These are phyloP conservation scores for Tenodera sinensis DNA, from an alignment of 2,888 invertebrate species.

Conservation along the genomic window DNA sequence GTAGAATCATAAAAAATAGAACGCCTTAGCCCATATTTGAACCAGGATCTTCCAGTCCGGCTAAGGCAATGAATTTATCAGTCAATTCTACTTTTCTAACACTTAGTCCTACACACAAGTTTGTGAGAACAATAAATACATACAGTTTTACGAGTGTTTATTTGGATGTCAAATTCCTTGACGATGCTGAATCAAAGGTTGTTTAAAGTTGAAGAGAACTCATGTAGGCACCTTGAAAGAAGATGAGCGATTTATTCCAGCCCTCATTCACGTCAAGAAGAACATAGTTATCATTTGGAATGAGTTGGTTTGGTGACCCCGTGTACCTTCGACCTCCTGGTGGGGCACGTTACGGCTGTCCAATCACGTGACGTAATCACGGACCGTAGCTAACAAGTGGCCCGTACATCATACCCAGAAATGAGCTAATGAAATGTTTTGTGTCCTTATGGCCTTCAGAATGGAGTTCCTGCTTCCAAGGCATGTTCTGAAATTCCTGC, in stretches of 20 bases:
- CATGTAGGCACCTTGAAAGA: background rate
- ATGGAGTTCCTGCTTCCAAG: background rate
- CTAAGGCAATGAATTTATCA: too few species aligned
- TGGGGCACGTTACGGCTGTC: slow-evolving; percentile 19
- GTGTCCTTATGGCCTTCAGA: slow-evolving; percentile 1
- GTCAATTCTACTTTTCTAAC: too few species aligned
- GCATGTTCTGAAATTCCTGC: background rate
- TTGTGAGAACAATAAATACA: too few species aligned
- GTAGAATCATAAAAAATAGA: too few species aligned
- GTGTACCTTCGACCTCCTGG: background rate
- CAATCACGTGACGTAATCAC: slow-evolving; percentile 12
- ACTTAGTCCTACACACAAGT: too few species aligned
- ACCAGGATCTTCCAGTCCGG: too few species aligned
- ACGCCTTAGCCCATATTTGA: too few species aligned
- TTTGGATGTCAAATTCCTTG: background rate
- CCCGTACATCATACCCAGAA: background rate
- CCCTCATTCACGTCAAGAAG: background rate
- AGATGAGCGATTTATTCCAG: background rate
- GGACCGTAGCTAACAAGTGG: slow-evolving; percentile 1
- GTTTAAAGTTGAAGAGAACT: background rate
- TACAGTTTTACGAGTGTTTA: too few species aligned
- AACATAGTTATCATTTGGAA: background rate
- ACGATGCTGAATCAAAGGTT: background rate
- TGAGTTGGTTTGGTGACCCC: background rate
- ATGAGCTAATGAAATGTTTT: slow-evolving; percentile 9